Conservation (phyloP, 64 coral and sea anemone genomes). For the Catalaphyllia jardinei region DNA sequence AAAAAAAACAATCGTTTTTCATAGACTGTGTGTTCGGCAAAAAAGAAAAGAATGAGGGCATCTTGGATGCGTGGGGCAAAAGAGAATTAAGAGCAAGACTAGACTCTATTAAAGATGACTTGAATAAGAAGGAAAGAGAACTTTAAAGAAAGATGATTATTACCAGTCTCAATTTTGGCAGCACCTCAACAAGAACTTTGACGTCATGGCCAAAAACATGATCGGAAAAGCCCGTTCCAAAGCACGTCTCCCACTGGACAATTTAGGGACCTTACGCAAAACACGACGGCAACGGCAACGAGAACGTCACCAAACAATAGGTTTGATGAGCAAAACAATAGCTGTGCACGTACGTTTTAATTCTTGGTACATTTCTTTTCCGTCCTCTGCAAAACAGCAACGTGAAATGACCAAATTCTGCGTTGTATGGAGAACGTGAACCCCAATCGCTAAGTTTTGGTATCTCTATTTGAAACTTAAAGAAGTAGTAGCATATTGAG, state of each 20-base stretch:
- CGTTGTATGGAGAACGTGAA: too few relatives aligned
- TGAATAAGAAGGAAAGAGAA: constrained; percentile 36
- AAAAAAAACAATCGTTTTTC: constrained; percentile 8
- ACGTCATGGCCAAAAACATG: constrained; percentile 24
- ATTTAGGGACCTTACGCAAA: too few relatives aligned
- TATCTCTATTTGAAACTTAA: too few relatives aligned
- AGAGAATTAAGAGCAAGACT: constrained; percentile 38
- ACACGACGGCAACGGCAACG: too few relatives aligned
- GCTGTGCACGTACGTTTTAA: too few relatives aligned
- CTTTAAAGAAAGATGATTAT: constrained; percentile 23
- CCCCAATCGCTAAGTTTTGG: too few relatives aligned
- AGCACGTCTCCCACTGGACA: constrained; percentile 12
- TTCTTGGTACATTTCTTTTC: too few relatives aligned
- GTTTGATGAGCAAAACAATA: too few relatives aligned
- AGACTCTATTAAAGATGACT: constrained; percentile 16
- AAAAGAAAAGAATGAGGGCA: constrained; percentile 41
- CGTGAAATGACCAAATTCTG: too few relatives aligned
- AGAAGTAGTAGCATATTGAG: too few relatives aligned
- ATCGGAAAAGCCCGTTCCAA: constrained; percentile 21
- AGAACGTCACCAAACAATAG: too few relatives aligned
- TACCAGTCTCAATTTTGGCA: constrained; percentile 30
- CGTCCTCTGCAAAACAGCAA: too few relatives aligned
- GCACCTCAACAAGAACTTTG: constrained; percentile 17
- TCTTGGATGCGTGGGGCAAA: constrained; percentile 43
- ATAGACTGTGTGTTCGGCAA: constrained; percentile 43